These are phyloP conservation scores for Chrysomela aeneicollis DNA, from an alignment of 2,888 invertebrate species.

Conservation along the genomic window DNA sequence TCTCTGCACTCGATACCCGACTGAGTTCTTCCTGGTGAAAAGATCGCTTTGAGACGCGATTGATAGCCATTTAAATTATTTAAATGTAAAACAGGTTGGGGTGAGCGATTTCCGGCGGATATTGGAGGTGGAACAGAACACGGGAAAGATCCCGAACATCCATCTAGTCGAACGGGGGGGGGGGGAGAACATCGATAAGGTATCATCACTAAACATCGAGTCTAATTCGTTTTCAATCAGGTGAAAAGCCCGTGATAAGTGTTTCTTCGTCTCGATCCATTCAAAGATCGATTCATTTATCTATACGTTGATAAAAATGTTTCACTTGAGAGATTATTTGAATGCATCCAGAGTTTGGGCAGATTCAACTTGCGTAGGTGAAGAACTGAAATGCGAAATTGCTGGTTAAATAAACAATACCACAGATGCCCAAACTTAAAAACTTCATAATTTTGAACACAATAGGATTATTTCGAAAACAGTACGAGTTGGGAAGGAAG, in stretches of 20 bases:
- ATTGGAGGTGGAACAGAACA: slow-evolving; percentile 47
- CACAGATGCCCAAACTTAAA: too few species aligned
- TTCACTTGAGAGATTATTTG: too few species aligned
- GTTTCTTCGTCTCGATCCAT: slow-evolving; percentile 19
- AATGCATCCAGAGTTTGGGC: too few species aligned
- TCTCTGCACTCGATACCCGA: slow-evolving; percentile 25
- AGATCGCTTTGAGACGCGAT: slow-evolving; percentile 38
- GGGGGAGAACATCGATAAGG: slow-evolving; percentile 24
- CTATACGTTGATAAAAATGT: too few species aligned
- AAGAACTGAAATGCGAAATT: too few species aligned
- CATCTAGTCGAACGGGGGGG: slow-evolving; percentile 51
- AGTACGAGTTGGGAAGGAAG: too few species aligned
- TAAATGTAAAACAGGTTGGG: slow-evolving; percentile 54
- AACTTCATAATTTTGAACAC: too few species aligned
- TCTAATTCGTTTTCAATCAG: slow-evolving; percentile 41
- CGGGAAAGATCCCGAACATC: slow-evolving; percentile 56
- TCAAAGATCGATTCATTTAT: slow-evolving; percentile 18
- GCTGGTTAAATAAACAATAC: too few species aligned
- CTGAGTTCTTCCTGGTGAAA: slow-evolving; percentile 21
- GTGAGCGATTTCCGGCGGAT: slow-evolving; percentile 44
- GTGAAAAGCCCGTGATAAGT: slow-evolving; percentile 22
- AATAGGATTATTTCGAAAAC: too few species aligned
- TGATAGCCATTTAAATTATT: slow-evolving; percentile 52
- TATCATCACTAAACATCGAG: slow-evolving; percentile 47
- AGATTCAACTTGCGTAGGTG: too few species aligned